Conservation (phyloP, 2,113 vertebrate genomes). For the Datnioides undecimradiatus region DNA sequence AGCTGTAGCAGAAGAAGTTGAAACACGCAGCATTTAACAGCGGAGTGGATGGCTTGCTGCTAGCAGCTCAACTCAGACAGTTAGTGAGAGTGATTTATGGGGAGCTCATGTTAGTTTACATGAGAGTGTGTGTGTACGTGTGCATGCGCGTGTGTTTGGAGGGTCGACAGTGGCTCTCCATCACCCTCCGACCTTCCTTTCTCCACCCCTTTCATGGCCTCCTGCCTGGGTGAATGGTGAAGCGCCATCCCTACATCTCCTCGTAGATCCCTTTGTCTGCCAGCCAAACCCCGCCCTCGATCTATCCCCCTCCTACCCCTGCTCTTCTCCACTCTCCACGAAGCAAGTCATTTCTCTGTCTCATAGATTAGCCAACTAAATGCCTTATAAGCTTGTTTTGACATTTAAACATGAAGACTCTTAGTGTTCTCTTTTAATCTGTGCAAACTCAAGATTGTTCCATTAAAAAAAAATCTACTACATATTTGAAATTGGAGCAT, state of each 20-base stretch:
- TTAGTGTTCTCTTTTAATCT: conserved; percentile 38
- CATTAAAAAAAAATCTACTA: background rate
- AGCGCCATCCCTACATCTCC: conserved; percentile 70
- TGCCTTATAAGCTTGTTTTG: conserved; percentile 49
- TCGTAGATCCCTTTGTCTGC: conserved; percentile 76
- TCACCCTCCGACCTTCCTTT: conserved; percentile 60
- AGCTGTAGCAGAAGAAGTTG: conserved; percentile 19
- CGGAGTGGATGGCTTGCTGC: conserved; percentile 13
- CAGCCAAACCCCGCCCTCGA: conserved; percentile 64
- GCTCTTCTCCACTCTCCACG: conserved; percentile 22
- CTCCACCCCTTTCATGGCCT: conserved; percentile 70
- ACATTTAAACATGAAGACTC: conserved; percentile 53
- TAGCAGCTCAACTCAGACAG: conserved; percentile 34
- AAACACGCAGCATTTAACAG: conserved; percentile 26
- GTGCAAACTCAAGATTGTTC: conserved; percentile 18
- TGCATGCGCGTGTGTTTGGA: conserved; percentile 32
- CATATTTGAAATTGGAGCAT: background rate
- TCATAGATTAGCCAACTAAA: conserved; percentile 52
- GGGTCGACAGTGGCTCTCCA: conserved; percentile 47
- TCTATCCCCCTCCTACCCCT: conserved; percentile 9
- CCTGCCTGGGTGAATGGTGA: conserved; percentile 64
- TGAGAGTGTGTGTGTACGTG: conserved; percentile 35
- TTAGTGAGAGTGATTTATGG: conserved; percentile 68
- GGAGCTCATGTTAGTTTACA: conserved; percentile 47
- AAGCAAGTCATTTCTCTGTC: conserved; percentile 59